Evolutionary conservation across 23 tunicate species (phyloP), one percentile per base, ranked within the genome.

Genomic region (Trididemnum clinides): DNA sequence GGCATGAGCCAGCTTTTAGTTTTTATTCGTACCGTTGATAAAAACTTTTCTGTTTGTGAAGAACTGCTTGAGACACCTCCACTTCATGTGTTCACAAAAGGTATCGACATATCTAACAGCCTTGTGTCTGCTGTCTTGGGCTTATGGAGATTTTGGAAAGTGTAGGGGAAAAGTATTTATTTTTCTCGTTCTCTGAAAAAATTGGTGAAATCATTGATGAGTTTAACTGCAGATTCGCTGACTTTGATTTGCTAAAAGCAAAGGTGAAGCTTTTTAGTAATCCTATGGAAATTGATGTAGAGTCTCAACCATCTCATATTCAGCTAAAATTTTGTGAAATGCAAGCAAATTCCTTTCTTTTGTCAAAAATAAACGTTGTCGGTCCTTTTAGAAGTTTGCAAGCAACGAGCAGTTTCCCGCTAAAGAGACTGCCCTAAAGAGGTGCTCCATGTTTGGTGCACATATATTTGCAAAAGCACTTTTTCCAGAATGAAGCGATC

Each of bases 371-470:
- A 57, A 72, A 57, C 51, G 54, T 72, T 72, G 33, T 0, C 57
- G 33, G 57, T 19, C 51, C 78, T 72, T 72, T 33, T 72, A 57
- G 78, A 72, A 32, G n/a, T n/a, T n/a, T n/a, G n/a, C n/a, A n/a
- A n/a, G n/a, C n/a, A n/a, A n/a, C n/a, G n/a, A n/a, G n/a, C 57
- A 57, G 30, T 33, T 72, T 20, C 78, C 30, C 78, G 71, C 15
- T n/a, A 6, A 25, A 21, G 22, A 15, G 71, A 25, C 54, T 15
- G 54, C 54, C 10, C 54, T 49, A 15, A 49, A 49, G 54, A 49
- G 10, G 15, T 49, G 54, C 54, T 49, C 54, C 54, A 49, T 49
- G 54, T 49, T 49, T 49, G 54, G 54, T 49, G 54, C 54, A 49
- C 54, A 49, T 49, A 49, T 15, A 49, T 49, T 10, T 49, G 54